Percentiles rank a stretch among this genome's conserved stretches.
phyloP scores from a whole-genome alignment of 2,888 invertebrate species.

The Watsonalla cultraria region DNA sequence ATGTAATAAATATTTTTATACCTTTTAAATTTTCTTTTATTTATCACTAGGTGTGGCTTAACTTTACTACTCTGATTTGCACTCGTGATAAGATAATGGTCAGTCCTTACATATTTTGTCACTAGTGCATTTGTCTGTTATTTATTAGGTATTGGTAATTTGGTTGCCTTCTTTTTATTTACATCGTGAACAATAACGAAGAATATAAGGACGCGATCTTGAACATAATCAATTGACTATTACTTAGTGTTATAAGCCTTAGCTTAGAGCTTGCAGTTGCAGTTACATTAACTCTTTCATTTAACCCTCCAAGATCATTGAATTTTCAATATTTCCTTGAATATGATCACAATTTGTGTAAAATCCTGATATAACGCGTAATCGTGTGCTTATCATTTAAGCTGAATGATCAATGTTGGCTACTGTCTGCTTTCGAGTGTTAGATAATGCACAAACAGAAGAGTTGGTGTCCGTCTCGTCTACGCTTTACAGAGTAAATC shows the following conservation, averaged over 20 bases:
- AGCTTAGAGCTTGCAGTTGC: no score
- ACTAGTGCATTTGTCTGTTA: slow-evolving; percentile 13
- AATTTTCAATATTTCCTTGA: background rate
- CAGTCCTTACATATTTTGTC: slow-evolving; percentile 1
- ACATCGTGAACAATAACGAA: no score
- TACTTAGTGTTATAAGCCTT: no score
- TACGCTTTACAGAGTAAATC: background rate
- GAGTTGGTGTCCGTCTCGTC: background rate
- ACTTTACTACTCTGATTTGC: slow-evolving; percentile 7
- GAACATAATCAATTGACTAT: no score
- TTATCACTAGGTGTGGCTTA: slow-evolving; percentile 31
- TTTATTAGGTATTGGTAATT: background rate
- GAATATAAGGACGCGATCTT: no score
- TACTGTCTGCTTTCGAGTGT: no score
- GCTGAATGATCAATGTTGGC: background rate
- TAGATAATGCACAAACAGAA: background rate
- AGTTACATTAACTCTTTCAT: no score
- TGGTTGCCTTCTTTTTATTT: no score
- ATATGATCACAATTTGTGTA: background rate
- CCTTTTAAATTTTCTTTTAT: slow-evolving; percentile 39
- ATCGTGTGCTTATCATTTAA: background rate
- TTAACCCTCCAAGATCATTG: no score
- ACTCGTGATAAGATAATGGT: background rate
- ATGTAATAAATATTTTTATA: slow-evolving; percentile 51
- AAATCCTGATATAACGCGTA: background rate